Evolutionary conservation across 2,797 vertebrate species (phyloP).

Genomic region (Sphenodon punctatus): DNA sequence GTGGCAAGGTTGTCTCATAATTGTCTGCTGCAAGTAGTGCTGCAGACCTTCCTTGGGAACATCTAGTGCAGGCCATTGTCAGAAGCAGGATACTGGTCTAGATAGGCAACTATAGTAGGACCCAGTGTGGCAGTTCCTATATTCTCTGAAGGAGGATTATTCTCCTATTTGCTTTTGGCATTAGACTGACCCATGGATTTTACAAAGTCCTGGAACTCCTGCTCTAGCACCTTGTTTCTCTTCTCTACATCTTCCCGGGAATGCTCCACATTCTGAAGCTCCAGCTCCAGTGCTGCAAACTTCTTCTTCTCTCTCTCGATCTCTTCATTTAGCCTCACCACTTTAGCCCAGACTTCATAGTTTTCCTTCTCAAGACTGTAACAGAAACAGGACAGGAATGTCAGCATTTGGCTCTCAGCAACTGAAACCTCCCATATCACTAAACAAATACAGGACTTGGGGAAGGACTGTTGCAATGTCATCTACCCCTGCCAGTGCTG

Average conservation of each 20-base stretch:
- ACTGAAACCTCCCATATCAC: rapidly evolving
- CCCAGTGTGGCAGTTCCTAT: not conserved
- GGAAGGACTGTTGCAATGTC: not conserved
- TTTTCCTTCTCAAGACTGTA: slow-evolving; percentile 87
- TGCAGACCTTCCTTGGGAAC: not conserved
- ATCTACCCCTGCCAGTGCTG: not conserved
- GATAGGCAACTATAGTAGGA: not conserved
- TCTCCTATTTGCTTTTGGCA: slow-evolving; percentile 26
- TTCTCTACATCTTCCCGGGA: slow-evolving; percentile 79
- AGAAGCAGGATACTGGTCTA: not conserved
- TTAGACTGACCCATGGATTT: slow-evolving; percentile 33
- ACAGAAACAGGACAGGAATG: not conserved
- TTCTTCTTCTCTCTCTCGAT: slow-evolving; percentile 81
- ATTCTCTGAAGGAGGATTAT: not conserved
- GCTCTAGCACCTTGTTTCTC: slow-evolving; percentile 82
- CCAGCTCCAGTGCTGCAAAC: slow-evolving; percentile 80
- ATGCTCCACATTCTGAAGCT: slow-evolving; percentile 72
- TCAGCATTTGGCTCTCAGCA: not conserved
- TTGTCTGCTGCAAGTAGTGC: not conserved
- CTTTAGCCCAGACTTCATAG: slow-evolving; percentile 82
- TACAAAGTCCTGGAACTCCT: slow-evolving; percentile 80
- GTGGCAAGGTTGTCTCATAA: no score
- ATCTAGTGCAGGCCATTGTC: not conserved
- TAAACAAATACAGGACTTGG: not conserved
- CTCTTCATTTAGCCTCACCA: slow-evolving; percentile 83